Evolutionary conservation across 2,113 vertebrate genomes (phyloP), one percentile per base, ranked within the genome.

Genomic region (Manacus vitellinus): DNA sequence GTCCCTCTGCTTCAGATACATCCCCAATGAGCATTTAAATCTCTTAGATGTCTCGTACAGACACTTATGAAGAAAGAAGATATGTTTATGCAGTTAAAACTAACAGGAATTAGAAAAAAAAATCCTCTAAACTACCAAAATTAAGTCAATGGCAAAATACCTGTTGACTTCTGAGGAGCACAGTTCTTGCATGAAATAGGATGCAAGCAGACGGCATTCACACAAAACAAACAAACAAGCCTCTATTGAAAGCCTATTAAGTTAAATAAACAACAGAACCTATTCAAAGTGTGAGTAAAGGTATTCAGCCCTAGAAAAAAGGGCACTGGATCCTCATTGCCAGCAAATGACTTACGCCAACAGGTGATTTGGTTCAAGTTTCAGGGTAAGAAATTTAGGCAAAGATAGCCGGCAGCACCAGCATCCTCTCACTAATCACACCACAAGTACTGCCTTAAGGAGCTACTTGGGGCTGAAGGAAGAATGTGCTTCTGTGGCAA

Each of bases 311-410:
- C 54, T 44, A 91, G 77, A 94, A 85, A 92, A 94, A 5, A 68
- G 58, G 62, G 83, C 41, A 33, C n/a, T 56, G 75, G 76, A 82
- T 87, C 77, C 37, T 85, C 61, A 58, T 65, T 37, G 86, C 88
- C 62, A 94, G 94, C 61, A 75, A 78, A 95, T 94, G 88, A 96
- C 92, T 96, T 94, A 89, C 0, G 33, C 80, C 58, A 92, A 82
- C 96, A 96, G 96, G 95, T 93, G 95, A 97, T 70, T 84, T 88
- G 91, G 90, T 88, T 95, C 88, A 86, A 67, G 80, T 97, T 97
- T 95, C 94, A 96, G 88, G 66, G 77, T 51, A 94, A 89, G 86
- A 96, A 92, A 89, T 73, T 85, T 78, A 96, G 94, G 94, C 88
- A 85, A 96, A 90, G 83, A 86, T 2, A 84, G 61, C 51, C 58